Percentiles rank a stretch among this genome's conserved stretches.
Evolutionary conservation across 2,888 invertebrate species (phyloP).

Genomic region (Notocelia uddmanniana): DNA sequence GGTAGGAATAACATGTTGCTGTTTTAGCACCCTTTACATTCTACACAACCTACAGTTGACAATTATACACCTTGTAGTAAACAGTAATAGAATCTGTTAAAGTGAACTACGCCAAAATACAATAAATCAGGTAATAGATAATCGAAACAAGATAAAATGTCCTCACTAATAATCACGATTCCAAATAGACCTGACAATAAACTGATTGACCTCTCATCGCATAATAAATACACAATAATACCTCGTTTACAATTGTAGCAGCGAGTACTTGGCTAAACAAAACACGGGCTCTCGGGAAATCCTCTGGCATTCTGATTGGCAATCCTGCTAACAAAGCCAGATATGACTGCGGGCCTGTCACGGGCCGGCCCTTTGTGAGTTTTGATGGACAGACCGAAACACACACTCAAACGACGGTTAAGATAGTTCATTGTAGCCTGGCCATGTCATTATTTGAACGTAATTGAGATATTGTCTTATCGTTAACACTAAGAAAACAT

Average conservation of each 20-base stretch:
- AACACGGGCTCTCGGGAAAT: constrained; percentile 13
- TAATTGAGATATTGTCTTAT: no score
- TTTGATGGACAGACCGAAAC: not conserved
- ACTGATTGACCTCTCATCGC: not conserved
- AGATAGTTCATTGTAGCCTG: not conserved
- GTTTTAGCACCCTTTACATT: no score
- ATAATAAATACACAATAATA: not conserved
- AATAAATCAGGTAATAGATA: not conserved
- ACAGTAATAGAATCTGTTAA: not conserved
- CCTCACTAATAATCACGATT: not conserved
- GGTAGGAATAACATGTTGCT: no score
- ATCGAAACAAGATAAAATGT: not conserved
- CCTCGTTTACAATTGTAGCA: not conserved
- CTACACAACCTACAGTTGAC: no score
- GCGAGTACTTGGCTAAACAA: no score
- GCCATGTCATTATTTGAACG: not conserved
- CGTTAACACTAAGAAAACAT: no score
- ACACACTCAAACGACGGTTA: not conserved
- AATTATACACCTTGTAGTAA: not conserved
- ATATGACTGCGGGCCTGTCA: constrained; percentile 9
- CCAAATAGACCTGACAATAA: not conserved
- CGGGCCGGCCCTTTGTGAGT: not conserved
- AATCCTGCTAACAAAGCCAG: constrained; percentile 9
- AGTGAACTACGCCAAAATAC: not conserved
- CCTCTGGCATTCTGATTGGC: constrained; percentile 4